Percentiles rank a stretch among this genome's conserved stretches.
phyloP scores from a whole-genome alignment of 2,797 vertebrate genomes.

The Chloroceryle amazona region DNA sequence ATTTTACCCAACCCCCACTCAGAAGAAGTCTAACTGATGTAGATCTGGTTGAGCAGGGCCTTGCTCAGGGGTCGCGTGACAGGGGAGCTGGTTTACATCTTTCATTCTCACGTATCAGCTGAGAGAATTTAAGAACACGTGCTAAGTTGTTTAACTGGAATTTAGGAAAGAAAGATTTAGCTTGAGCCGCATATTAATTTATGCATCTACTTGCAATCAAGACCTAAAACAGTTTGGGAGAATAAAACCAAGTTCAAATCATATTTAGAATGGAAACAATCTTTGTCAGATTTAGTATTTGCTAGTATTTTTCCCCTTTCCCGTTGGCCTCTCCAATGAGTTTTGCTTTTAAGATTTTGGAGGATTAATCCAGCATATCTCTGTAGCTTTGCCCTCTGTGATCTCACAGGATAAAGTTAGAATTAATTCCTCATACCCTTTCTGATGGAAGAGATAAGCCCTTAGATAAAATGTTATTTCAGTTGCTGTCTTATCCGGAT shows the following conservation, averaged over 20 bases:
- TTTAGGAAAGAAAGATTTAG: not conserved
- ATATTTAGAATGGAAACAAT: not conserved
- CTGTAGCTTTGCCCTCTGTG: slow-evolving; percentile 57
- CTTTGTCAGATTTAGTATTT: not conserved
- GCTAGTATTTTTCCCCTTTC: not conserved
- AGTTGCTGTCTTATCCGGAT: slow-evolving; percentile 69
- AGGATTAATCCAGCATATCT: slow-evolving; percentile 80
- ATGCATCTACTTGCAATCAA: not conserved
- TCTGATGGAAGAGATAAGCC: slow-evolving; percentile 87
- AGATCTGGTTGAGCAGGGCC: rapidly evolving
- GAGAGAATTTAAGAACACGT: not conserved
- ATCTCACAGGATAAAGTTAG: slow-evolving; percentile 73
- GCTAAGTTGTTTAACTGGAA: not conserved
- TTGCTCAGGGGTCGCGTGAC: not conserved
- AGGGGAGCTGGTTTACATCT: not conserved
- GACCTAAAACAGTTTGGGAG: not conserved
- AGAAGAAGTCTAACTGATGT: not conserved
- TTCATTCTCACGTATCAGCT: rapidly evolving
- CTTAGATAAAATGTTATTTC: slow-evolving; percentile 80
- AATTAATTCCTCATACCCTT: slow-evolving; percentile 83
- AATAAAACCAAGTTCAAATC: not conserved
- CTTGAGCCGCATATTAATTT: not conserved
- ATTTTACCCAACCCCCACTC: not conserved
- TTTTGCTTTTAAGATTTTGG: slow-evolving; percentile 78
- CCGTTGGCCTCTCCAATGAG: slow-evolving; percentile 62